Base-by-base conservation (phyloP, 2,113 vertebrate genomes). In the Oryzias celebensis region DNA sequence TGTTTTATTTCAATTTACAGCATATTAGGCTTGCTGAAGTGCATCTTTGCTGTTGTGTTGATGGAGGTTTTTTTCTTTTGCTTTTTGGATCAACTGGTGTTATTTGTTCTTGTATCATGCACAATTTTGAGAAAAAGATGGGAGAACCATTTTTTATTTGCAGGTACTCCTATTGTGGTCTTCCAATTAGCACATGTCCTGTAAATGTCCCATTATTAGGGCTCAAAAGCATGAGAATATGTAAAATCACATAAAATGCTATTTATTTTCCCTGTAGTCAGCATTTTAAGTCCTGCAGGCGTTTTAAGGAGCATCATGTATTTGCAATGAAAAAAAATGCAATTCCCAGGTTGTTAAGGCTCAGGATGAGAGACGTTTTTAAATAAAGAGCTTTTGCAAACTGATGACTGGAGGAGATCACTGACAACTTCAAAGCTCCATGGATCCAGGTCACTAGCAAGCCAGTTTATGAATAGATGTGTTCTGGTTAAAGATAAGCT, bases 361-460 rank as follows among this genome's bases (percentile, higher is more conserved):
- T 75, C 54, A 68, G 71, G 73, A 85, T 68, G 52, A 23, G 41
- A 65, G 53, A 70, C 75, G 54, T 71, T 81, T 83, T 79, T 57
- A 80, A 88, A 83, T 73, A 71, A 75, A 85, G 77, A 80, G 79
- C 84, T 65, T 77, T 63, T 66, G 70, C 69, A 90, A 88, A 89
- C 22, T 88, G 85, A 89, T 88, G 85, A 91, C 83, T 77, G 68
- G 75, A 57, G 48, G 72, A 76, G 76, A 86, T 86, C 80, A 69
- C 79, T 75, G 74, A 84, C 63, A 78, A 88, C 84, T 88, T 87
- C 82, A 91, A 90, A 88, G 88, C 75, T 45, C 45, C 50, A 54
- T 54, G 66, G 79, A 89, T 88, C 83, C 78, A 90, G 90, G 87
- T 89, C 86, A 90, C 78, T 74, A 85, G 69, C 26, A 18, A 80